Evolutionary conservation across 2,888 invertebrate species (phyloP), one percentile per base, ranked within the genome.

Genomic region (Trissolcus brochymenae): DNA sequence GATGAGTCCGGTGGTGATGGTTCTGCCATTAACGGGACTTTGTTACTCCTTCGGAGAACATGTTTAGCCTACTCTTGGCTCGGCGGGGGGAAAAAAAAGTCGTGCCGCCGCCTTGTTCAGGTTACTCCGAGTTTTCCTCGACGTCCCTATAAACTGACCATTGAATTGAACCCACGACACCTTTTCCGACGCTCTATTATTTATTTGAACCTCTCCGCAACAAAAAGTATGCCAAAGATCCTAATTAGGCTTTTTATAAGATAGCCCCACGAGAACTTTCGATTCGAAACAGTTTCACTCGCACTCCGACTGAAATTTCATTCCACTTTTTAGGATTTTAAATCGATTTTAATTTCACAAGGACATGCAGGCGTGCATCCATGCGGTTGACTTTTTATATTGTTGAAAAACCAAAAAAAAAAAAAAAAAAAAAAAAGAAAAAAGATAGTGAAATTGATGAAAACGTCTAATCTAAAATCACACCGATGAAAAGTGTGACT

Each of bases 1-100:
- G 21, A 40, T 25, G 56, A 40, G 55, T 59, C 54, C 60, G 55
- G 41, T 64, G 54, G 64, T 65, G 64, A 55, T 54, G 43, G 71
- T 62, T 71, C 70, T 43, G 40, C 61, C 61, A 53, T 60, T 75
- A 75, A 75, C 75, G 75, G 75, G 68, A 75, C 75, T 70, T 54
- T 17, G 55, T 65, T 60, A 64, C 70, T 75, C 59, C 67, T 75
- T 64, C 68, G 55, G 66, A 62, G 68, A 62, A 57, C 68, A 54
- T 70, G 56, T 60, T 56, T 55, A 60, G 60, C 59, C 60, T 62
- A 72, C 59, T 70, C 70, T 61, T 57, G 35, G 62, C 43, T 53
- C 46, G 41, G n/a, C 55, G 41, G 13, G 16, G 16, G 46, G 16
- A 46, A 53, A 55, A 41, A 72, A 72, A 59, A 72, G 53, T 56